Evolutionary conservation across 1,140 invertebrate genomes (phyloP).

Genomic region (Probaryconus sp.): DNA sequence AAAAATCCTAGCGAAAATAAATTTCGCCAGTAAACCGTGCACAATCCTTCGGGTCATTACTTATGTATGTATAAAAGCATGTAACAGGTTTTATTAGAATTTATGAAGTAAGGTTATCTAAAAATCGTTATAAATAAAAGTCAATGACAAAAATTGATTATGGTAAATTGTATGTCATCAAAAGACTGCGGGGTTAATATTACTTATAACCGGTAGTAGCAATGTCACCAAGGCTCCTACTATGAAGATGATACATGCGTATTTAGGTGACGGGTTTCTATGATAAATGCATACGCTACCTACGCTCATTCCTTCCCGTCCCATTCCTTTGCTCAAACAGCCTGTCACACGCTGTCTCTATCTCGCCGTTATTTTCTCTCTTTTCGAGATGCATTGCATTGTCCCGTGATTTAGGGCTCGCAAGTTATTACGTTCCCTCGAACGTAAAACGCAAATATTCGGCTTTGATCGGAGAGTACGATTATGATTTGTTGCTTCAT

Average conservation of each 20-base stretch:
- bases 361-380: constrained; percentile 42
- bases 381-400: constrained; percentile 48
- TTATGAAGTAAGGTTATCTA: constrained; percentile 27
- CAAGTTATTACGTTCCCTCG: constrained; percentile 54
- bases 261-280: constrained; percentile 53
- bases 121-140: constrained; percentile 20
- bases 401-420: constrained; percentile 54
- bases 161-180: constrained; percentile 37
- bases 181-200: constrained; percentile 40
- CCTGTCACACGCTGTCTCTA: constrained; percentile 42
- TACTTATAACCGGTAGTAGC: constrained; percentile 48
- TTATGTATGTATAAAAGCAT: constrained; percentile 10
- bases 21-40: constrained; percentile 6
- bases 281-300: constrained; percentile 56
- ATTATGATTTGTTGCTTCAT: constrained; percentile 56
- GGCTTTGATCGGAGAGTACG: constrained; percentile 40
- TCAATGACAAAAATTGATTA: constrained; percentile 38
- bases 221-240: constrained; percentile 43
- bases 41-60: constrained; percentile 14
- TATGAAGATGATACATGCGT: constrained; percentile 52
- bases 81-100: constrained; percentile 33
- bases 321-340: constrained; percentile 58
- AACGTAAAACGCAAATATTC: constrained; percentile 54
- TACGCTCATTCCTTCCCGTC: constrained; percentile 53
- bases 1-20: constrained; percentile 15